Conservation (phyloP, 2,797 vertebrate species). For the Anas bahamensis region DNA sequence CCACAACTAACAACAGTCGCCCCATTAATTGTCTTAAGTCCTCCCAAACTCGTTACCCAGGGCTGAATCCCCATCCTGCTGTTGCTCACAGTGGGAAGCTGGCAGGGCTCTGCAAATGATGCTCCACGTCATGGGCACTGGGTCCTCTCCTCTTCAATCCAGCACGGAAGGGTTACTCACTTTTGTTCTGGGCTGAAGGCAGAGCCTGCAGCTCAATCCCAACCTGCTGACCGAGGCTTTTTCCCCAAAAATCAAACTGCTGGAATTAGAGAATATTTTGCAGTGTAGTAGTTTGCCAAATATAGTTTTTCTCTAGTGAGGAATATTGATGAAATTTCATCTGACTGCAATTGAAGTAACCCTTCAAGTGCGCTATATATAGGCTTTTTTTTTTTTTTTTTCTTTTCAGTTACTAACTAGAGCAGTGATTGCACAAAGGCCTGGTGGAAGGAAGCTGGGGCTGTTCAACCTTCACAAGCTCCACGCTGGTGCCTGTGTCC, state of each 20-base stretch:
- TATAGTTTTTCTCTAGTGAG: not conserved
- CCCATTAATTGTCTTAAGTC: not conserved
- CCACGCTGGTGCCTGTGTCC: rapidly evolving
- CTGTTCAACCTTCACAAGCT: not conserved
- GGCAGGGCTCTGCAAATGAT: not conserved
- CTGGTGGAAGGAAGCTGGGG: not conserved
- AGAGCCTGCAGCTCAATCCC: not conserved
- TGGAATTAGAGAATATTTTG: not conserved
- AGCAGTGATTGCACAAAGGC: not conserved
- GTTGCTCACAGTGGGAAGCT: not conserved
- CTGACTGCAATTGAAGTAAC: not conserved
- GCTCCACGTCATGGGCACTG: not conserved
- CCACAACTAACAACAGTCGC: too few species aligned
- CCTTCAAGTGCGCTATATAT: not conserved
- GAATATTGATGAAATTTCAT: not conserved
- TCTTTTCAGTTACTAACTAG: not conserved
- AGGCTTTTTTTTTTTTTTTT: not conserved
- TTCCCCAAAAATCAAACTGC: not conserved
- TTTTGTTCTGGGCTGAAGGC: not conserved
- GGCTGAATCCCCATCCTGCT: rapidly evolving
- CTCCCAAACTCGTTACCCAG: rapidly evolving
- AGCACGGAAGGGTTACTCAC: not conserved
- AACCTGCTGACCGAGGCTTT: rapidly evolving
- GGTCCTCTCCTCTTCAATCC: not conserved
- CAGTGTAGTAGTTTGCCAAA: not conserved